Evolutionary conservation across 2,113 vertebrate genomes (phyloP).

Genomic region (Anguilla rostrata): DNA sequence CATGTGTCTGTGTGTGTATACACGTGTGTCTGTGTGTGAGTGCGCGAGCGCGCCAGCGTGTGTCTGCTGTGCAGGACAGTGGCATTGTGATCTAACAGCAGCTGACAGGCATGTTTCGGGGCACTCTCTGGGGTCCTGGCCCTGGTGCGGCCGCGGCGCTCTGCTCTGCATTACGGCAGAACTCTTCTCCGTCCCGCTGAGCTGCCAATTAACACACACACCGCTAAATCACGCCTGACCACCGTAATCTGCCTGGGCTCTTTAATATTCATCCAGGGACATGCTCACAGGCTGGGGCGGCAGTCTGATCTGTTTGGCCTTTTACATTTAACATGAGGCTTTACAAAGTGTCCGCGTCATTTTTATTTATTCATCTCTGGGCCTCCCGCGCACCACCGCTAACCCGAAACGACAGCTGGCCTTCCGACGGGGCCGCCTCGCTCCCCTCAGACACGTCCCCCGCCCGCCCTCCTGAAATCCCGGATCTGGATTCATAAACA

Average conservation of each 20-base stretch:
- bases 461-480: constrained; percentile 17
- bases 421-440: constrained; percentile 48
- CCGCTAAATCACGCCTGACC: constrained; percentile 74
- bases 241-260: constrained; percentile 68
- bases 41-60: constrained; percentile 60
- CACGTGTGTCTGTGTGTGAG: constrained; percentile 55
- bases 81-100: constrained; percentile 86
- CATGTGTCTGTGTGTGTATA: constrained; percentile 44
- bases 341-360: constrained; percentile 65
- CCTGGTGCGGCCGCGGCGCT: constrained; percentile 76
- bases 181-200: constrained; percentile 59
- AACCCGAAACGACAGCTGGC: constrained; percentile 66
- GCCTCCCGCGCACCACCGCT: constrained; percentile 48
- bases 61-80: constrained; percentile 45
- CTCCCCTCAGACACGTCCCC: constrained; percentile 50
- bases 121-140: constrained; percentile 85
- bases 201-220: constrained; percentile 71
- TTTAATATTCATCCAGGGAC: constrained; percentile 82
- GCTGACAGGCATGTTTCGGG: constrained; percentile 93
- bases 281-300: constrained; percentile 79
- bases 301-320: constrained; percentile 83
- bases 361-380: constrained; percentile 66
- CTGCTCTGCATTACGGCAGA: constrained; percentile 78
- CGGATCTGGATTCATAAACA: constrained; percentile 3
- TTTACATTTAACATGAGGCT: constrained; percentile 87